Percentiles rank a stretch among this genome's conserved stretches.
phyloP scores from a whole-genome alignment of 2,797 vertebrate genomes.

The Etheostoma nigrum region DNA sequence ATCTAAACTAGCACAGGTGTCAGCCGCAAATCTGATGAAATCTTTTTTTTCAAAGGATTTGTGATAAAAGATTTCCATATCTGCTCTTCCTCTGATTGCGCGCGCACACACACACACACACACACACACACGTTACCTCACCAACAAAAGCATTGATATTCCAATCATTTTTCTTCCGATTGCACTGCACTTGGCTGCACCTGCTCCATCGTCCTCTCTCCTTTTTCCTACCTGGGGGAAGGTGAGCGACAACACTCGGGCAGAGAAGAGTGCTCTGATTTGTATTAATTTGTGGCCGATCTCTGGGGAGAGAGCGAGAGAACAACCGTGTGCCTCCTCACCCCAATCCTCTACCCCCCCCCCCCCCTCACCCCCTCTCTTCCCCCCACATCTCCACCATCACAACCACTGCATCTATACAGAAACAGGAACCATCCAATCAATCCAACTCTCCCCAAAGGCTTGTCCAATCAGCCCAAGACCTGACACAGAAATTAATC shows the following conservation, averaged over 20 bases:
- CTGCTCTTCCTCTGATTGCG: constrained; percentile 39
- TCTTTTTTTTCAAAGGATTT: constrained; percentile 39
- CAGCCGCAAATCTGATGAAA: constrained; percentile 10
- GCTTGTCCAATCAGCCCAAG: constrained; percentile 78
- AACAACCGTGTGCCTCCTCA: constrained; percentile 5
- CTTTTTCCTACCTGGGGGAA: constrained; percentile 79
- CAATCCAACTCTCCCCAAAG: constrained; percentile 76
- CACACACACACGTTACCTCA: constrained; percentile 49
- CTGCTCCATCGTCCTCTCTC: constrained; percentile 75
- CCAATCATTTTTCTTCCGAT: constrained; percentile 79
- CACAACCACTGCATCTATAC: constrained; percentile 39
- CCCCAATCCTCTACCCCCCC: neutral
- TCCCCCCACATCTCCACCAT: constrained; percentile 18
- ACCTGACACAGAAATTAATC: constrained; percentile 80
- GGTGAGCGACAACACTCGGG: constrained; percentile 68
- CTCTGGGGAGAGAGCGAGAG: constrained; percentile 60
- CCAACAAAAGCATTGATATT: constrained; percentile 74
- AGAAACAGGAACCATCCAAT: constrained; percentile 78
- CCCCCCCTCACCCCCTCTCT: too few species aligned
- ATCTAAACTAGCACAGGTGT: constrained; percentile 34
- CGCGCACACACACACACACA: constrained; percentile 19
- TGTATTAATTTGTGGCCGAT: constrained; percentile 80
- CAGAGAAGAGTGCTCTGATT: constrained; percentile 74
- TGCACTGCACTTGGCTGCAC: constrained; percentile 79
- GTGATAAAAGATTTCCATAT: constrained; percentile 51